Conservation (phyloP, 2,113 vertebrate genomes). For the Camelus bactrianus region DNA sequence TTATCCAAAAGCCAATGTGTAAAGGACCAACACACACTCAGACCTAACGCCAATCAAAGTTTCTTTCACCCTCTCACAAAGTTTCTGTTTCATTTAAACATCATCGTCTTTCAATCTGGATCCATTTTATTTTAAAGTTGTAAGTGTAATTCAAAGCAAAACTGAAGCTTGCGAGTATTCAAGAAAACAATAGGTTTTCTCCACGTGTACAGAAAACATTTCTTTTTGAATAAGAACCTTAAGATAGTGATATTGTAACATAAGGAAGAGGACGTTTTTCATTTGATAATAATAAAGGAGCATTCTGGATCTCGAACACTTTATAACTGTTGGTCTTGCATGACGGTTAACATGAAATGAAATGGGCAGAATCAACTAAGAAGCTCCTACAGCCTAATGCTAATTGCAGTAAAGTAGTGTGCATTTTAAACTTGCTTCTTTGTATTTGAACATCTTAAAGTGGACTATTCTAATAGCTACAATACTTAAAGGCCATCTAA, state of each 20-base stretch:
- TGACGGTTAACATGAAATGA: conserved; percentile 82
- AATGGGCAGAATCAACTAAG: conserved; percentile 76
- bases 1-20: background rate
- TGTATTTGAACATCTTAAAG: conserved; percentile 63
- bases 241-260: conserved; percentile 66
- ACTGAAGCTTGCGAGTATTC: conserved; percentile 55
- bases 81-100: conserved; percentile 52
- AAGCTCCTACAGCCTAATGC: conserved; percentile 60
- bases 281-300: conserved; percentile 80
- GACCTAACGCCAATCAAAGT: background rate
- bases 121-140: conserved; percentile 48
- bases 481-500: conserved; percentile 30
- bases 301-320: conserved; percentile 78
- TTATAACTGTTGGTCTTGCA: conserved; percentile 77
- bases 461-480: conserved; percentile 44
- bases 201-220: conserved; percentile 48
- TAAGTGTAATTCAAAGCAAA: conserved; percentile 51
- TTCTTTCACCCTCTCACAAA: background rate
- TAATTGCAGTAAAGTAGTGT: conserved; percentile 74
- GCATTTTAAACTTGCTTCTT: conserved; percentile 77
- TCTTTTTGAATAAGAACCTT: conserved; percentile 79
- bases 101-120: background rate
- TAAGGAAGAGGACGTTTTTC: conserved; percentile 80
- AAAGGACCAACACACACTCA: background rate
- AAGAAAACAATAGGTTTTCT: conserved; percentile 60